Percentiles rank a stretch among this genome's conserved stretches.
These are phyloP conservation scores for Brienomyrus longianalis DNA, from an alignment of 2,113 vertebrate genomes.

Conservation along the genomic window DNA sequence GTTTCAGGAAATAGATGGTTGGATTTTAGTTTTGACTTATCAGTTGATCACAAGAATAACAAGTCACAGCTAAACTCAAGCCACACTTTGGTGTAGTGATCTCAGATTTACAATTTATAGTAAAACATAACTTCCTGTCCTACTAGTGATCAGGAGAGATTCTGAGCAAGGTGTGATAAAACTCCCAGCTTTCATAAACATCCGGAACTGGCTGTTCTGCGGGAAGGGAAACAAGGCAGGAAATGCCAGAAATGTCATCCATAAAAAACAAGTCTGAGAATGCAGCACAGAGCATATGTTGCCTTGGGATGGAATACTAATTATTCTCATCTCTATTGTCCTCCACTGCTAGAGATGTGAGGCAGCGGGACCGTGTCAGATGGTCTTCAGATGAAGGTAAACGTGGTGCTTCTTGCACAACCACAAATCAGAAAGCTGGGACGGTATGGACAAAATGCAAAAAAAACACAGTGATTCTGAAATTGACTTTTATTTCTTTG, in stretches of 20 bases:
- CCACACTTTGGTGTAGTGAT: neutral
- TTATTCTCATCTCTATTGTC: neutral
- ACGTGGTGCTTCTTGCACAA: neutral
- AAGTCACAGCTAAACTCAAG: neutral
- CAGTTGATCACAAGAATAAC: neutral
- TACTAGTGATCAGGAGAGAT: neutral
- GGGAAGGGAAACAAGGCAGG: neutral
- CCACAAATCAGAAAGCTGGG: neutral
- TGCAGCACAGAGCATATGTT: neutral
- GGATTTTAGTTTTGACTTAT: neutral
- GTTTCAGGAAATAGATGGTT: too few relatives aligned
- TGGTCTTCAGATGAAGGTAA: neutral
- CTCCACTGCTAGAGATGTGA: neutral
- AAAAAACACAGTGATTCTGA: neutral
- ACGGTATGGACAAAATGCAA: neutral
- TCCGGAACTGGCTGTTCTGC: neutral
- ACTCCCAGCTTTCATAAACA: neutral
- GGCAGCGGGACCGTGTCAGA: neutral
- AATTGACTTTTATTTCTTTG: neutral
- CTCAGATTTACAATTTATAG: neutral
- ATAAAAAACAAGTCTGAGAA: slow-evolving; percentile 18
- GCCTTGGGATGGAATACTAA: neutral
- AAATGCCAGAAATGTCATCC: slow-evolving; percentile 23
- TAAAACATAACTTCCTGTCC: neutral
- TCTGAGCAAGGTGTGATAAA: neutral